Percentiles rank a stretch among this genome's conserved stretches.
Evolutionary conservation across 2,113 vertebrate genomes (phyloP).

Genomic region (Puntigrus tetrazona): DNA sequence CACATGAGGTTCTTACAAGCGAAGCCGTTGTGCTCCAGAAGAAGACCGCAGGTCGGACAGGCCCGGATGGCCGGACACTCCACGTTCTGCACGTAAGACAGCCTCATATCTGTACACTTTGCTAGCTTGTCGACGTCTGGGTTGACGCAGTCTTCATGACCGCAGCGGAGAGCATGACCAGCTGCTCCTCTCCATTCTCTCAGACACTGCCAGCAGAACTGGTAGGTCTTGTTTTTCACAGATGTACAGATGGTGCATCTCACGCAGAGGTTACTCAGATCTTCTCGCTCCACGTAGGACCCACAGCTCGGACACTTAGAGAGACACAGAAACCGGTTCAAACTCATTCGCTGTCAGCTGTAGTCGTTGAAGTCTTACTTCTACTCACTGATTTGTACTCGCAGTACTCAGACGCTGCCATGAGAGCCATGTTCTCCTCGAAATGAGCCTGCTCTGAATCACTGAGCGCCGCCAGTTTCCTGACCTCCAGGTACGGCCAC

Average conservation of each 20-base stretch:
- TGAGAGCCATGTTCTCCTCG: constrained; percentile 64
- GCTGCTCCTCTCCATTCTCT: constrained; percentile 65
- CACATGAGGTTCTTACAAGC: constrained; percentile 76
- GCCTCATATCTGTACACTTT: constrained; percentile 34
- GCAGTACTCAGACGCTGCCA: constrained; percentile 66
- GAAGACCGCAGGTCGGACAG: constrained; percentile 72
- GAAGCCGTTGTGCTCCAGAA: constrained; percentile 66
- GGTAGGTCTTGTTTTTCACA: rapidly evolving
- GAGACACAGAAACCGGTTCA: neutral
- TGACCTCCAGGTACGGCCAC: constrained; percentile 73
- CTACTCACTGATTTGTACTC: constrained; percentile 70
- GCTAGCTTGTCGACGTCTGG: constrained; percentile 60
- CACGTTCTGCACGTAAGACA: constrained; percentile 48
- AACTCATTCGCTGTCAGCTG: neutral
- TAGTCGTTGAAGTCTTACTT: neutral
- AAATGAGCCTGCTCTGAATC: constrained; percentile 69
- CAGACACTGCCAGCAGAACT: constrained; percentile 77
- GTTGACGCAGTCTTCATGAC: constrained; percentile 65
- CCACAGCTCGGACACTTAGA: constrained; percentile 71
- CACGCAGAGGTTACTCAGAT: constrained; percentile 65
- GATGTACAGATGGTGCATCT: constrained; percentile 65
- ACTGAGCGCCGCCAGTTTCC: constrained; percentile 70
- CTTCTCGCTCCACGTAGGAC: constrained; percentile 63
- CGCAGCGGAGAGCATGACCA: constrained; percentile 66
- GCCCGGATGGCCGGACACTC: constrained; percentile 68